Percentiles rank a stretch among this genome's conserved stretches.
These are phyloP conservation scores for Chloroclysta siterata DNA, from an alignment of 2,888 invertebrate genomes.

Conservation along the genomic window DNA sequence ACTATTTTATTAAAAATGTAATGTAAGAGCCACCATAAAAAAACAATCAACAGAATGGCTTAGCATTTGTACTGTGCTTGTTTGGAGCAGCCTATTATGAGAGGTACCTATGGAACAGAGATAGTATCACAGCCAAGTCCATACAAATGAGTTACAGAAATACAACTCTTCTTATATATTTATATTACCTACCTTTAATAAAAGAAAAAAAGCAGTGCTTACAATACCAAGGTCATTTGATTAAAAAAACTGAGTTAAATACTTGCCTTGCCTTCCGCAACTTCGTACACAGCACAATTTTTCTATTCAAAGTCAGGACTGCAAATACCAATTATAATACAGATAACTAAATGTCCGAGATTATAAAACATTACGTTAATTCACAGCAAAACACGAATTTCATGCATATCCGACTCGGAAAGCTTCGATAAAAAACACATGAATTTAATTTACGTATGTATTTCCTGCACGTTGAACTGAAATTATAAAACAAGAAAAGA, in stretches of 20 bases:
- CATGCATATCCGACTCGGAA: conserved; percentile 16
- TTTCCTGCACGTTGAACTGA: no score
- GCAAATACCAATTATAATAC: conserved; percentile 53
- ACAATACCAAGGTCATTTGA: conserved; percentile 50
- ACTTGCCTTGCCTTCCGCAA: conserved; percentile 43
- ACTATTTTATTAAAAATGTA: neutral
- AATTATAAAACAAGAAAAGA: no score
- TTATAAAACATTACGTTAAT: conserved; percentile 53
- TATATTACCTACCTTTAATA: no score
- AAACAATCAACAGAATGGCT: neutral
- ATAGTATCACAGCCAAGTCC: neutral
- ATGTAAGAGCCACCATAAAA: neutral
- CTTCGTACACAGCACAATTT: conserved; percentile 23
- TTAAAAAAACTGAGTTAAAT: conserved; percentile 20
- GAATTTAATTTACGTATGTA: no score
- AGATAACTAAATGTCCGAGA: conserved; percentile 45
- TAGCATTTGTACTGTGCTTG: no score
- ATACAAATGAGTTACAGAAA: neutral
- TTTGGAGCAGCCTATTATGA: no score
- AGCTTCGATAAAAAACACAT: no score
- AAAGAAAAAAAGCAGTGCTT: neutral
- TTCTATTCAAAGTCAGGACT: conserved; percentile 14
- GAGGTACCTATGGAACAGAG: neutral
- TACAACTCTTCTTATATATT: neutral
- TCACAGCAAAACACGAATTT: conserved; percentile 40